Evolutionary conservation across 2,888 invertebrate species (phyloP), one percentile per base, ranked within the genome.

Genomic region (Tholera decimalis): DNA sequence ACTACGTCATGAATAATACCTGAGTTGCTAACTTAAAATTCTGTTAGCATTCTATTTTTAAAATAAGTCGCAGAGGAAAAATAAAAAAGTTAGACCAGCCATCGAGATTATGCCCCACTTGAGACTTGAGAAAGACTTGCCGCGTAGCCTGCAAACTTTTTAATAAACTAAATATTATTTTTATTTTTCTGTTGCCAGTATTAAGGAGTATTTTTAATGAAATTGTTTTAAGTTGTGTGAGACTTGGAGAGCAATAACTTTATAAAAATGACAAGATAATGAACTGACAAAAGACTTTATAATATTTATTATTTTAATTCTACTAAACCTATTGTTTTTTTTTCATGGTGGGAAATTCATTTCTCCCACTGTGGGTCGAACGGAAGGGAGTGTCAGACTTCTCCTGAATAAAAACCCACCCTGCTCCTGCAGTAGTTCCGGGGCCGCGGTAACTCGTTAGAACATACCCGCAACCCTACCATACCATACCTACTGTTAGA

Each of bases 61-160:
- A 85, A 89, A 88, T 85, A 85, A 87, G 83, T 86, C 84, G 67
- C 84, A 24, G 66, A 84, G 84, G 88, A 80, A 85, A 89, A 86
- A 87, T 88, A 78, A 78, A 86, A 84, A 86, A 88, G 83, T 85
- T 84, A 79, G 62, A 28, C 70, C 70, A 67, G 75, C 82, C 77
- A 84, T 86, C 82, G 72, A 79, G 83, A 80, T 90, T 85, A 88
- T 85, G 82, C 81, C 75, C 73, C 87, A 85, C 89, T 89, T 72
- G 89, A 89, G 88, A 85, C 86, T 79, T 74, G 71, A 80, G 83
- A 84, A 87, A 82, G 78, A 67, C 76, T 74, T 80, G 75, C 73
- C 74, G 71, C 63, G 76, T 67, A 66, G 70, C 73, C 66, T 67
- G 77, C 70, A 77, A 88, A 88, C 80, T 87, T 89, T 88, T 86